These are phyloP conservation scores for Zoanthus sociatus DNA, from an alignment of 92 coral and sea anemone genomes.

Conservation along the genomic window DNA sequence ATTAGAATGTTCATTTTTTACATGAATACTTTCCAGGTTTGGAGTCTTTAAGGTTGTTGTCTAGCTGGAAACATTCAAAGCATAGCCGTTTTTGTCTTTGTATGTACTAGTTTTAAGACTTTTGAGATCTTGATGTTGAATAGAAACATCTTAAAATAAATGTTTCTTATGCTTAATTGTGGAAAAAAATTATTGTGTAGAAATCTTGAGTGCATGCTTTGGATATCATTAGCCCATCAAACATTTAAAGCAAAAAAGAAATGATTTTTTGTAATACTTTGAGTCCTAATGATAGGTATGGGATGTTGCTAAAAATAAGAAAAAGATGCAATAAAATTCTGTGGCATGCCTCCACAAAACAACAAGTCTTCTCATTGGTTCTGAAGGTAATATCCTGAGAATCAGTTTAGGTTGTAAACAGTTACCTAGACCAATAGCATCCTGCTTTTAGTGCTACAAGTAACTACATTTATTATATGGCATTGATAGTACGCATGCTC, in stretches of 20 bases:
- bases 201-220: conserved; percentile 7
- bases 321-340: conserved; percentile 9
- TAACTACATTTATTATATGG: conserved; percentile 8
- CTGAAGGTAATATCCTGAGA: conserved; percentile 12
- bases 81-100: conserved; percentile 5
- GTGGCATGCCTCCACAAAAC: conserved; percentile 4
- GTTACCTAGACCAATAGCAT: conserved; percentile 15
- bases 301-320: conserved; percentile 13
- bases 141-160: not conserved
- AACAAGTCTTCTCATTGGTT: conserved; percentile 2
- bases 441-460: conserved; percentile 9
- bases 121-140: conserved; percentile 3
- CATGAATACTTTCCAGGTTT: conserved; percentile 7
- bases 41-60: conserved; percentile 8
- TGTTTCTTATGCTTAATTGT: not conserved
- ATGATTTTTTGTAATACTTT: conserved; percentile 11
- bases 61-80: not conserved
- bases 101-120: conserved; percentile 2
- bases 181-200: conserved; percentile 1
- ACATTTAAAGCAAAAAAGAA: conserved; percentile 12
- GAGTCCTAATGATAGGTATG: conserved; percentile 12
- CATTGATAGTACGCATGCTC: conserved; percentile 10
- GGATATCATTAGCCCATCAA: conserved; percentile 14
- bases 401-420: conserved; percentile 13
- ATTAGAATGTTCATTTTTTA: conserved; percentile 4